These are phyloP conservation scores for Bembecia ichneumoniformis DNA, from an alignment of 2,888 invertebrate genomes.

Conservation along the genomic window DNA sequence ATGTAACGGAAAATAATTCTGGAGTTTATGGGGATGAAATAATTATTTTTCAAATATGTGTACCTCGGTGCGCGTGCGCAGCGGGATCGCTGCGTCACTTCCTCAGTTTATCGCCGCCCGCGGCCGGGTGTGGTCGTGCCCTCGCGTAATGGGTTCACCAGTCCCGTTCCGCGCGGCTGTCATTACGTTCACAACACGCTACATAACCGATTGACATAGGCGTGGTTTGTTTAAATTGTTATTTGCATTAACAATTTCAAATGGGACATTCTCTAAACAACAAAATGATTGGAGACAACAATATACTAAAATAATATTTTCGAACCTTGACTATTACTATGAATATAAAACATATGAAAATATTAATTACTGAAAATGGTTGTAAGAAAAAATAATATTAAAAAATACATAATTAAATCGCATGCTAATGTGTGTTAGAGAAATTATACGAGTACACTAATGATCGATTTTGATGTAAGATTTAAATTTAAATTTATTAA, in stretches of 20 bases:
- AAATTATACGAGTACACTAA: too few relatives aligned
- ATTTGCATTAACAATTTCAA: too few relatives aligned
- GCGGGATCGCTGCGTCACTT: constrained; percentile 28
- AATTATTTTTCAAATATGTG: constrained; percentile 1
- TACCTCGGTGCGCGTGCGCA: constrained; percentile 30
- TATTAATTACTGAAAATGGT: too few relatives aligned
- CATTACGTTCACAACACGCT: constrained; percentile 22
- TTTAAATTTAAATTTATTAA: too few relatives aligned
- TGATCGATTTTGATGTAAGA: too few relatives aligned
- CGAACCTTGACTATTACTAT: too few relatives aligned
- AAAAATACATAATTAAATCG: too few relatives aligned
- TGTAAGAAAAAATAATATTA: too few relatives aligned
- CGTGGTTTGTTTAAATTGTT: constrained; percentile 4
- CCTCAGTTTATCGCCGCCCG: constrained; percentile 51
- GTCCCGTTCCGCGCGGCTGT: constrained; percentile 30
- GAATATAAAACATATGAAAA: too few relatives aligned
- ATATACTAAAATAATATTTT: background rate
- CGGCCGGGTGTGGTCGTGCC: constrained; percentile 55
- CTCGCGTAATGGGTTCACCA: constrained; percentile 44
- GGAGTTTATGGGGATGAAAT: background rate
- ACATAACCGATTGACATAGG: constrained; percentile 19
- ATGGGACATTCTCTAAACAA: constrained; percentile 10
- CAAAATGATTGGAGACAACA: background rate
- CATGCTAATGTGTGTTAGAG: too few relatives aligned
- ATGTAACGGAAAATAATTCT: too few relatives aligned